Percentiles rank a stretch among this genome's conserved stretches.
Evolutionary conservation across 2,113 vertebrate genomes (phyloP).

Genomic region (Xiphorhynchus elegans): DNA sequence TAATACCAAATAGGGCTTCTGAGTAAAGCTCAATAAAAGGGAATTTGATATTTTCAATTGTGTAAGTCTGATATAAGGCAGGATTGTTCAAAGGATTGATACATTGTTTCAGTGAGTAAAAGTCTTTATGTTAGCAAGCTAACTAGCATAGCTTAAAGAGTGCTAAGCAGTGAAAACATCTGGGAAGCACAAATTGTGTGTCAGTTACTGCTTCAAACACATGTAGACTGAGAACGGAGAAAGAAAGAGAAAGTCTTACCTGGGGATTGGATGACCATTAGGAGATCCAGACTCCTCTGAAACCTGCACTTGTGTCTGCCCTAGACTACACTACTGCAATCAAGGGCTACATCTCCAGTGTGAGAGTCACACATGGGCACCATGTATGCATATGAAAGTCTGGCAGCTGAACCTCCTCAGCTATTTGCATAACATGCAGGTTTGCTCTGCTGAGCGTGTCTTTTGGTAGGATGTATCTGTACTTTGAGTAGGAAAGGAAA

Average conservation of each 20-base stretch:
- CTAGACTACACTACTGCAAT: neutral
- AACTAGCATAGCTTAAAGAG: neutral
- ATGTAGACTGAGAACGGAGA: neutral
- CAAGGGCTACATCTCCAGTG: neutral
- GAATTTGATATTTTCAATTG: neutral
- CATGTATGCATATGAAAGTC: fast-evolving
- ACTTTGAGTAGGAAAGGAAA: neutral
- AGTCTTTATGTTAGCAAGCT: neutral
- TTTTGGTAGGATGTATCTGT: neutral
- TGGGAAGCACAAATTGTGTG: neutral
- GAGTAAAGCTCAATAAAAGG: neutral
- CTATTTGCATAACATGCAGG: neutral
- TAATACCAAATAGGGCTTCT: neutral
- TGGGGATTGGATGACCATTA: neutral
- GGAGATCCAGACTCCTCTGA: neutral
- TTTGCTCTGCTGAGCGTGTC: neutral
- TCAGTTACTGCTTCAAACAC: neutral
- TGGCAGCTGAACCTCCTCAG: neutral
- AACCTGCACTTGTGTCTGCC: neutral
- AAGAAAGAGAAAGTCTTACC: neutral
- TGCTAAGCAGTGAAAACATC: neutral
- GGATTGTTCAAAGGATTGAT: neutral
- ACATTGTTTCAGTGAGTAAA: neutral
- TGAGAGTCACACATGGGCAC: neutral
- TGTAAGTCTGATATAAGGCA: neutral